phyloP scores from a whole-genome alignment of 2,888 invertebrate species.

The Clepsis dumicolana region DNA sequence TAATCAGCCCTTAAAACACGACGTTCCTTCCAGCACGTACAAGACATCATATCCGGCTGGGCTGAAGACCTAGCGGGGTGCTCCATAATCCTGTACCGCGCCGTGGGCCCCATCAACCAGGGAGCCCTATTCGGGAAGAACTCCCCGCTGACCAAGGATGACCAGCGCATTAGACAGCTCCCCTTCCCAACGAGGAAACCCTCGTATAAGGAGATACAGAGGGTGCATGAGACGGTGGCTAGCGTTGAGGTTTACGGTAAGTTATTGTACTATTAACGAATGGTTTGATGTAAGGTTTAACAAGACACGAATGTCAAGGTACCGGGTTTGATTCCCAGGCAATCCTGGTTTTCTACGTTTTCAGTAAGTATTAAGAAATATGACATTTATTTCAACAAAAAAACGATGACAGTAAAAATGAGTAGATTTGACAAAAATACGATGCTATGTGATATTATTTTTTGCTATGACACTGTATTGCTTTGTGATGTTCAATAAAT shows the following conservation, averaged over 20 bases:
- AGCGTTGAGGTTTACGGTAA: conserved; percentile 89
- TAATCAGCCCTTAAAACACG: too few relatives aligned
- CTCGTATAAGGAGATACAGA: conserved; percentile 91
- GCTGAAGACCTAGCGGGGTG: conserved; percentile 87
- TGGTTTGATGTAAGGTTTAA: too few relatives aligned
- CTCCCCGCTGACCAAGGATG: conserved; percentile 88
- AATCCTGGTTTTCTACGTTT: too few relatives aligned
- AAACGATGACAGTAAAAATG: too few relatives aligned
- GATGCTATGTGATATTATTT: too few relatives aligned
- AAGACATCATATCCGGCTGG: conserved; percentile 90
- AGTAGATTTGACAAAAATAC: too few relatives aligned
- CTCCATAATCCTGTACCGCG: conserved; percentile 91
- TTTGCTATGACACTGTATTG: too few relatives aligned
- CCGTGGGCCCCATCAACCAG: conserved; percentile 90
- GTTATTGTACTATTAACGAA: conserved; percentile 43
- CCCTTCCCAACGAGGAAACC: conserved; percentile 94
- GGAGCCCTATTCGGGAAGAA: conserved; percentile 91
- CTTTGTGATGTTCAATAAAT: too few relatives aligned
- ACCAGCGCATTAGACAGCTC: conserved; percentile 88
- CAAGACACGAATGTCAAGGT: too few relatives aligned
- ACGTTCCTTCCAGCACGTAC: conserved; percentile 89
- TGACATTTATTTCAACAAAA: too few relatives aligned
- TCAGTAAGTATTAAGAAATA: too few relatives aligned
- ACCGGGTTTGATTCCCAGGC: too few relatives aligned
- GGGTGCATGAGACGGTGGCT: conserved; percentile 90